These are phyloP conservation scores for Tylochromis polylepis DNA, from an alignment of 2,113 vertebrate genomes.

Conservation along the genomic window DNA sequence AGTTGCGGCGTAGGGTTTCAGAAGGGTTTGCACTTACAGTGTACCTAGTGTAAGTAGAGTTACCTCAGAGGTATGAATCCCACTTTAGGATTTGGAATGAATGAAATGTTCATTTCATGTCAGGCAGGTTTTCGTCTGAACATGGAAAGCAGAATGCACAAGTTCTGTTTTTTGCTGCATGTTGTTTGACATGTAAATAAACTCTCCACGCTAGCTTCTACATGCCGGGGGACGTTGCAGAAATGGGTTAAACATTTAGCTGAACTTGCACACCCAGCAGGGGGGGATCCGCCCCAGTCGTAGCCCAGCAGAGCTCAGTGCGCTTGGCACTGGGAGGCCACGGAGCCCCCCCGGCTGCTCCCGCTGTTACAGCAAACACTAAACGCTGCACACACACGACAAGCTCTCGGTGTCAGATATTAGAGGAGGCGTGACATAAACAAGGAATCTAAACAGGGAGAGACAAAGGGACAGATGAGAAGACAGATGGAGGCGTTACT, in stretches of 20 bases:
- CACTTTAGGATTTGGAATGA: background rate
- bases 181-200: background rate
- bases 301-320: background rate
- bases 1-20: rapidly evolving
- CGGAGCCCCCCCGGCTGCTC: background rate
- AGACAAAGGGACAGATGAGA: background rate
- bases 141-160: background rate
- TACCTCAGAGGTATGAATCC: background rate
- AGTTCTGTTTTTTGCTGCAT: background rate
- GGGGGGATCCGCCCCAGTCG: background rate
- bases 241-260: background rate
- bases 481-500: background rate
- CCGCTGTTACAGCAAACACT: background rate
- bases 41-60: rapidly evolving
- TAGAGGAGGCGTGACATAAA: background rate
- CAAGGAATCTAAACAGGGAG: background rate
- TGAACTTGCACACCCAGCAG: background rate
- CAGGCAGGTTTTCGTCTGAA: background rate
- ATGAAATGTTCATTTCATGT: background rate
- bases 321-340: background rate
- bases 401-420: background rate
- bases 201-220: background rate
- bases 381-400: background rate
- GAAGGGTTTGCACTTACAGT: background rate
- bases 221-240: background rate